Evolutionary conservation across 2,797 vertebrate genomes (phyloP), one percentile per base, ranked within the genome.

Genomic region (Thamnophis elegans): DNA sequence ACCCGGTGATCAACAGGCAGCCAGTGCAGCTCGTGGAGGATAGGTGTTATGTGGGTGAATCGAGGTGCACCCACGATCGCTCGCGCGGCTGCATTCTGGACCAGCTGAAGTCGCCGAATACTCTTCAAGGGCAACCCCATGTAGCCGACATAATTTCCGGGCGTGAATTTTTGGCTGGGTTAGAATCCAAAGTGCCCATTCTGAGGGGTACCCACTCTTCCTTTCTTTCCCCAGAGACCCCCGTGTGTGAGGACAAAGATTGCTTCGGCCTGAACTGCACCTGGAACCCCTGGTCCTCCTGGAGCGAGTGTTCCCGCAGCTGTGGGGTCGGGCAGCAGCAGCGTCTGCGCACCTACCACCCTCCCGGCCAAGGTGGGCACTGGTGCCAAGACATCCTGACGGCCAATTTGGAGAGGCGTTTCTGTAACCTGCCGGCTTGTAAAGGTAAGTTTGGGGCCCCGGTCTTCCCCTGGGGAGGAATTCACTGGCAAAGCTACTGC

Each of bases 281-380:
- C 0, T 99, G 99, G 98, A 98, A 97, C 0, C 88, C 96, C 13
- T 99, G 98, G 98, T 98, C 95, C 0, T 95, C 94, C 0, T 99
- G 98, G 99, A 95, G 94, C 3, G 85, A 95, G 0, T 99, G 98
- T 68, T 98, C 98, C 0, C 97, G 98, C 10, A 98, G 98, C 88
- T 99, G 99, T 0, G 98, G 98, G 0, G 98, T 98, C 0, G 98
- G 98, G 6, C 98, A 98, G 95, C 98, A 99, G 95, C 98, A 97
- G 89, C 98, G 98, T 42, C 95, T 99, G 47, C 96, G 98, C 1
- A 98, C 98, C 0, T 99, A 98, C 96, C 90, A 94, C 36, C 96
- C 97, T 0, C 99, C 98, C 0, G 94, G 8, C 47, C 95, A 28
- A 92, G 97, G 4, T 87, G 98, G 85, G 95, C 97, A 90, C 4